Evolutionary conservation across 2,113 vertebrate genomes (phyloP).

Genomic region (Ardeotis arabs): DNA sequence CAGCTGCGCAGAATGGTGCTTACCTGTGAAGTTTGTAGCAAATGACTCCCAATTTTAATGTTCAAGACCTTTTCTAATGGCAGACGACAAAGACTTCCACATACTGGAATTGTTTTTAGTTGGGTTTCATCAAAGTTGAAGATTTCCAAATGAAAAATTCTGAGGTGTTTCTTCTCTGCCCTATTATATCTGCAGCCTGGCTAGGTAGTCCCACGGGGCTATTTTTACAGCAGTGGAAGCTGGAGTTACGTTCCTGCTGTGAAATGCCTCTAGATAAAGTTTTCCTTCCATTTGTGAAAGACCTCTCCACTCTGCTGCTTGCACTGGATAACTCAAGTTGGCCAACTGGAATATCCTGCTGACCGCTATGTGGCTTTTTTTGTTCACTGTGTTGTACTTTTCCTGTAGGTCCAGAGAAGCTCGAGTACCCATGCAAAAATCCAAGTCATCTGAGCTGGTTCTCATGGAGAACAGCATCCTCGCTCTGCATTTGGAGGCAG

Average conservation of each 20-base stretch:
- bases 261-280: not conserved
- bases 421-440: not conserved
- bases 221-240: not conserved
- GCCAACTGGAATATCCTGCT: not conserved
- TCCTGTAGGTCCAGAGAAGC: not conserved
- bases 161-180: not conserved
- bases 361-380: not conserved
- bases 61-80: not conserved
- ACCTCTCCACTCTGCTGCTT: not conserved
- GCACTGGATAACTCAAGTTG: not conserved
- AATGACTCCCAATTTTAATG: not conserved
- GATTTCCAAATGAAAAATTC: not conserved
- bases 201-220: not conserved
- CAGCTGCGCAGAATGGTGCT: not conserved
- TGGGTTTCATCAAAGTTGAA: not conserved
- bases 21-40: not conserved
- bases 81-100: not conserved
- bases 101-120: not conserved
- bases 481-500: not conserved
- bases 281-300: not conserved
- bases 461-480: not conserved
- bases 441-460: not conserved
- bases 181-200: not conserved
- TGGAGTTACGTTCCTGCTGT: not conserved
- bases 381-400: not conserved